A percentile compares a stretch with the other conserved stretches of the same genome.
Evolutionary conservation across 1,140 invertebrate genomes (phyloP).

Genomic region (Cyphomyrmex costatus): DNA sequence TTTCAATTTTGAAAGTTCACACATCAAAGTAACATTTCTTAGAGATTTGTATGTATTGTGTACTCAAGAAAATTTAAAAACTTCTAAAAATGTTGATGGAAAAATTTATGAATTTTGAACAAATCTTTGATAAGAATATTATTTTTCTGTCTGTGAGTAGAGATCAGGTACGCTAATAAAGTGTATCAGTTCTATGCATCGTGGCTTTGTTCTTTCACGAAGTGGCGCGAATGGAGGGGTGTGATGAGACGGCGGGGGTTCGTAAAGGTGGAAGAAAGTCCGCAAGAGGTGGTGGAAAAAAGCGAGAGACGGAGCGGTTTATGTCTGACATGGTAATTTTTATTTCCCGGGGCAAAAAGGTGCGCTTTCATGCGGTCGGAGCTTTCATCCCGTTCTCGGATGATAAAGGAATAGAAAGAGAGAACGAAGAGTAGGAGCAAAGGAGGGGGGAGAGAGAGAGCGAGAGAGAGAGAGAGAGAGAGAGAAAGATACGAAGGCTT

Average conservation of each 20-base stretch:
- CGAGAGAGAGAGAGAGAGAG: not conserved
- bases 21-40: too few species aligned
- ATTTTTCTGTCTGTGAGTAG: not conserved
- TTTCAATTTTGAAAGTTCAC: too few species aligned
- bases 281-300: conserved; percentile 22
- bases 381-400: conserved; percentile 77
- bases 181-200: conserved; percentile 23
- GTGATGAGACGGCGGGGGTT: conserved; percentile 40
- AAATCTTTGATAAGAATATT: conserved; percentile 7
- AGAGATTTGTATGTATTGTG: not conserved
- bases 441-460: not conserved
- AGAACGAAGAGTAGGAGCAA: conserved; percentile 21
- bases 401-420: conserved; percentile 73
- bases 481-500: conserved; percentile 28
- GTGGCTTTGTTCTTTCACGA: conserved; percentile 40
- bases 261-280: conserved; percentile 47
- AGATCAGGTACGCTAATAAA: conserved; percentile 40
- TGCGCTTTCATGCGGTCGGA: conserved; percentile 76
- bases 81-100: not conserved
- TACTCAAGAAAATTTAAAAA: not conserved
- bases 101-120: conserved; percentile 9
- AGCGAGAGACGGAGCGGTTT: conserved; percentile 66
- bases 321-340: conserved; percentile 79
- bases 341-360: conserved; percentile 77
- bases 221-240: conserved; percentile 11